Percentiles rank a stretch among this genome's conserved stretches.
phyloP scores from a whole-genome alignment of 2,888 invertebrate species.

The Diarsia rubi region DNA sequence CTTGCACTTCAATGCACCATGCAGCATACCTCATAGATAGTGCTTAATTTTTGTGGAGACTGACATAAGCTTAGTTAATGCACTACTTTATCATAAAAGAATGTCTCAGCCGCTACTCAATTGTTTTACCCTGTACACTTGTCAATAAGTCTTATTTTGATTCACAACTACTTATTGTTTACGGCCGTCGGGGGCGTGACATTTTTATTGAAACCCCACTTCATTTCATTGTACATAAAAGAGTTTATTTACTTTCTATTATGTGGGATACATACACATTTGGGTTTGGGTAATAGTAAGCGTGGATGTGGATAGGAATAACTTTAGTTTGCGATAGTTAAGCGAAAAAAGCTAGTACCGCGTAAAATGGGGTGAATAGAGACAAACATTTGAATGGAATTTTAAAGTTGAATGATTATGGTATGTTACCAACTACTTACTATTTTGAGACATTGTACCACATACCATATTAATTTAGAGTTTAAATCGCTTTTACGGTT shows the following conservation, averaged over 20 bases:
- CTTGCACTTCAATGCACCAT: too few species aligned
- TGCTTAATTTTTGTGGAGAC: background rate
- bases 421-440: too few species aligned
- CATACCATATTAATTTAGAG: too few species aligned
- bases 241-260: slow-evolving; percentile 48
- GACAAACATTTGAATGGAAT: background rate
- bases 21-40: too few species aligned
- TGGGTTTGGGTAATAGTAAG: background rate
- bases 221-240: slow-evolving; percentile 27
- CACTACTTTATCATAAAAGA: background rate
- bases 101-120: slow-evolving; percentile 6
- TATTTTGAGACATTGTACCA: too few species aligned
- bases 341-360: background rate
- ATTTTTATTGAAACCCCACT: slow-evolving; percentile 49
- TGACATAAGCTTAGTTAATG: background rate
- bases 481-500: too few species aligned
- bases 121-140: slow-evolving; percentile 24
- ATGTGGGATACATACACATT: slow-evolving; percentile 6
- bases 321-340: background rate
- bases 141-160: slow-evolving; percentile 21
- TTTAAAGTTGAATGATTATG: too few species aligned
- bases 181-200: slow-evolving; percentile 22
- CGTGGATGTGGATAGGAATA: background rate
- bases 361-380: background rate
- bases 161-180: slow-evolving; percentile 34